These are phyloP conservation scores for Lasioglossum malachurum DNA, from an alignment of 2,888 invertebrate species.

Conservation along the genomic window DNA sequence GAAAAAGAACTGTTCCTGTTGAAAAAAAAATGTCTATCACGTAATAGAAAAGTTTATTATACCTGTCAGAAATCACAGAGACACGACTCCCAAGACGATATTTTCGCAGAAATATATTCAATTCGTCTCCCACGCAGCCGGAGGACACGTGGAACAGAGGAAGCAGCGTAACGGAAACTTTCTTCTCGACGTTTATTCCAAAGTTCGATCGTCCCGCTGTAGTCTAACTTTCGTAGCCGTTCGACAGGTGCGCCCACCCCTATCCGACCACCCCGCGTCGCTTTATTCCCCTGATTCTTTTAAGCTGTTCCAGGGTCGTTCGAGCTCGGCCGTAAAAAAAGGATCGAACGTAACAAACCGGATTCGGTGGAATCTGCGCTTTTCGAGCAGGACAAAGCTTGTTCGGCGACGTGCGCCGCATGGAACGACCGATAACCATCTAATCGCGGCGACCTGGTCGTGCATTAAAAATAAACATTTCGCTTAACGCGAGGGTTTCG, in stretches of 20 bases:
- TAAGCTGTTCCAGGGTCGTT: neutral
- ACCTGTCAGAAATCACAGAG: neutral
- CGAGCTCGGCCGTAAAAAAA: constrained; percentile 10
- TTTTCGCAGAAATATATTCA: constrained; percentile 27
- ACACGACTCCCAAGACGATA: constrained; percentile 19
- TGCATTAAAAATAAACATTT: constrained; percentile 65
- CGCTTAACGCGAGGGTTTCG: constrained; percentile 65
- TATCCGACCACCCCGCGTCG: neutral
- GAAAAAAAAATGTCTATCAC: no score
- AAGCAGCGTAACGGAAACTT: constrained; percentile 41
- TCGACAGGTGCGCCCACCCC: constrained; percentile 1
- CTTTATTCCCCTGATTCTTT: constrained; percentile 26
- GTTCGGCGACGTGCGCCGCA: neutral
- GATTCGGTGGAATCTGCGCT: constrained; percentile 20
- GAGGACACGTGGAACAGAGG: constrained; percentile 26
- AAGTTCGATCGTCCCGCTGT: constrained; percentile 43
- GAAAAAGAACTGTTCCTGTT: neutral
- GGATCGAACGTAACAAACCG: constrained; percentile 20
- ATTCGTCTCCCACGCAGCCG: neutral
- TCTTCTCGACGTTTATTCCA: constrained; percentile 46
- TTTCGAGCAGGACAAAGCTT: neutral
- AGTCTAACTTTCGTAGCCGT: constrained; percentile 28
- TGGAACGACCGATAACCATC: constrained; percentile 38
- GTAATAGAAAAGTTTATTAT: neutral
- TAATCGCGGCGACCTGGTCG: constrained; percentile 46